Conservation (phyloP, 2,888 invertebrate genomes). For the Mantis religiosa region DNA sequence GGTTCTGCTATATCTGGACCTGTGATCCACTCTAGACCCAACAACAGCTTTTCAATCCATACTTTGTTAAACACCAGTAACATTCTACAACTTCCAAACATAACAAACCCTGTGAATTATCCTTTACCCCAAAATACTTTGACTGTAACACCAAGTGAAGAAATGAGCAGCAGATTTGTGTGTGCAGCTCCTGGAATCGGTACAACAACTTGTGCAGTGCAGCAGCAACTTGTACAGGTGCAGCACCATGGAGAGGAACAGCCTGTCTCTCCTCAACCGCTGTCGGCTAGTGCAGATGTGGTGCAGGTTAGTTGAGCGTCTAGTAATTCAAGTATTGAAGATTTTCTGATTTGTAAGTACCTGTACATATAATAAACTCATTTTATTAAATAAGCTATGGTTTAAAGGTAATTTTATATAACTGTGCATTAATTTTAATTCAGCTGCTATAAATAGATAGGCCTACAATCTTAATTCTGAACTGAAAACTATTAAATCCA, state of each 20-base stretch:
- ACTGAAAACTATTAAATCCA: too few species aligned
- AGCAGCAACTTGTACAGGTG: slow-evolving; percentile 41
- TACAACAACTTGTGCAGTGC: slow-evolving; percentile 44
- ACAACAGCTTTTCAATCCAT: slow-evolving; percentile 44
- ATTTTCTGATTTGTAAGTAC: too few species aligned
- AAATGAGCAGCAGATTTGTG: slow-evolving; percentile 34
- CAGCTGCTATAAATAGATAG: too few species aligned
- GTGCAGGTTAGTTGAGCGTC: slow-evolving; percentile 45
- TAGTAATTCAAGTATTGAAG: too few species aligned
- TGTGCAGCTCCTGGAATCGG: slow-evolving; percentile 45
- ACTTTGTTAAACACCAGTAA: slow-evolving; percentile 33
- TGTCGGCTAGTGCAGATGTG: slow-evolving; percentile 53
- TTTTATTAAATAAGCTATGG: too few species aligned
- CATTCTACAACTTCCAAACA: not conserved
- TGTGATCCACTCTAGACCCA: slow-evolving; percentile 44
- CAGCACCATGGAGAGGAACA: slow-evolving; percentile 41
- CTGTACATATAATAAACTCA: too few species aligned
- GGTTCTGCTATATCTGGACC: slow-evolving; percentile 44
- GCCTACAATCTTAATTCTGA: too few species aligned
- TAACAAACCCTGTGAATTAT: not conserved
- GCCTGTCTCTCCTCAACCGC: slow-evolving; percentile 39
- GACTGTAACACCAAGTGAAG: slow-evolving; percentile 32
- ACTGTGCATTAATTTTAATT: too few species aligned
- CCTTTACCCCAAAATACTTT: slow-evolving; percentile 17
- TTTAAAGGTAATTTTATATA: too few species aligned